Evolutionary conservation across 1,140 invertebrate species (phyloP), one percentile per base, ranked within the genome.

Genomic region (Himalopsyche phryganea): DNA sequence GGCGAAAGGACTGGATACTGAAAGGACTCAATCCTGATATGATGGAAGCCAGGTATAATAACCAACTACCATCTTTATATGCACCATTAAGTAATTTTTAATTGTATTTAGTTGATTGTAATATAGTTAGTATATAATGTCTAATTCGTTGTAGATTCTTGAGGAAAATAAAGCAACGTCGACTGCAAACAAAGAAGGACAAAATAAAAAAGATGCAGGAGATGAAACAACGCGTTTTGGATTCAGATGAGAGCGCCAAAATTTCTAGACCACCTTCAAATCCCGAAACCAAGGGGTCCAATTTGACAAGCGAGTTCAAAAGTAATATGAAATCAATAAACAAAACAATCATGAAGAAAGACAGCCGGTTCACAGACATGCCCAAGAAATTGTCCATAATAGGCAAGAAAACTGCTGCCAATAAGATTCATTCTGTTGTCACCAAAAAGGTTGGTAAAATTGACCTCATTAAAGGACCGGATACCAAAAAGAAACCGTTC

Each of bases 1-100:
- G 92, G 66, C 78, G 88, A 54, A 98, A 97, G 70, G 83, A 91
- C 50, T 83, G 92, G 72, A 88, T 96, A 54, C 69, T 92, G 63
- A 86, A 92, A 66, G 94, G 92, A 20, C 85, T 88, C 61, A 84
- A 90, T 75, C 88, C 88, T 0, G 89, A 92, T 48, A 80, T 86
- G 69, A 84, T 89, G 69, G 87, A 89, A 67, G 71, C 72, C 2
- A 71, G 79, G 79, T 82, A 66, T 11, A 5, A 5, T n/a, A 5
- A 7, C 7, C 38, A 5, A 40, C 42, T 15, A 10, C n/a, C 9
- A 6, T 42, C 9, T 9, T 42, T 42, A 9, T 42, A 42, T 42
- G 15, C 14, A 35, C 15, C 15, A 14, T n/a, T n/a, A n/a, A n/a
- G n/a, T n/a, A n/a, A n/a, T n/a, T n/a, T n/a, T n/a, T n/a, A n/a